phyloP scores from a whole-genome alignment of 2,797 vertebrate genomes.

The Cirrhinus mrigala region DNA sequence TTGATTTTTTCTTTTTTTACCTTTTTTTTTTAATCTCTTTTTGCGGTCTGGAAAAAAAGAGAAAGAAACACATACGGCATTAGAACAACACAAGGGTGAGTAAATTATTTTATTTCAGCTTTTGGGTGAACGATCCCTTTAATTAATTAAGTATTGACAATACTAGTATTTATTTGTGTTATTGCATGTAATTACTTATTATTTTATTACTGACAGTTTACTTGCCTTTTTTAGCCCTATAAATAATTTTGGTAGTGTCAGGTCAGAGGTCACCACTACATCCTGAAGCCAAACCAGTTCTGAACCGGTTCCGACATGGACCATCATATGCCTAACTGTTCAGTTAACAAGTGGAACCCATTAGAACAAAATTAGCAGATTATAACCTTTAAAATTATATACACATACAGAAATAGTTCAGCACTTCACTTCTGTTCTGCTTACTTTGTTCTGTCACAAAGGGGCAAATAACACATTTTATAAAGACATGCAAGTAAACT shows the following conservation, averaged over 20 bases:
- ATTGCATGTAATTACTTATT: not conserved
- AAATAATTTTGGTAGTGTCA: not conserved
- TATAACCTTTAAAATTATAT: not conserved
- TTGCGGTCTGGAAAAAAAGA: not conserved
- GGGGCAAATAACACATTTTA: slow-evolving; percentile 14
- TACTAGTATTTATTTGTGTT: too few relatives aligned
- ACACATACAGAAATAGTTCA: not conserved
- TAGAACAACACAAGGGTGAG: not conserved
- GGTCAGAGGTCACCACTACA: not conserved
- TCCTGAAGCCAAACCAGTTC: not conserved
- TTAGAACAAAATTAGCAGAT: not conserved
- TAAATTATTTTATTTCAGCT: too few relatives aligned
- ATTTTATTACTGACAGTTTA: not conserved
- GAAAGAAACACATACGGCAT: not conserved
- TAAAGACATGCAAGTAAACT: not conserved
- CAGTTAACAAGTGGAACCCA: not conserved
- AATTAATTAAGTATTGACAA: too few relatives aligned
- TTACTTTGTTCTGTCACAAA: slow-evolving; percentile 7
- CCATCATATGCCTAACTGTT: not conserved
- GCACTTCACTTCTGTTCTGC: not conserved
- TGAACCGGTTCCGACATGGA: not conserved
- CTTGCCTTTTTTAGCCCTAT: not conserved
- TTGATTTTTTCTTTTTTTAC: too few relatives aligned
- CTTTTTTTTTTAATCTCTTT: too few relatives aligned
- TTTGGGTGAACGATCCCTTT: too few relatives aligned